Evolutionary conservation across 2,888 invertebrate genomes (phyloP).

Genomic region (Gymnosoma rotundatum): DNA sequence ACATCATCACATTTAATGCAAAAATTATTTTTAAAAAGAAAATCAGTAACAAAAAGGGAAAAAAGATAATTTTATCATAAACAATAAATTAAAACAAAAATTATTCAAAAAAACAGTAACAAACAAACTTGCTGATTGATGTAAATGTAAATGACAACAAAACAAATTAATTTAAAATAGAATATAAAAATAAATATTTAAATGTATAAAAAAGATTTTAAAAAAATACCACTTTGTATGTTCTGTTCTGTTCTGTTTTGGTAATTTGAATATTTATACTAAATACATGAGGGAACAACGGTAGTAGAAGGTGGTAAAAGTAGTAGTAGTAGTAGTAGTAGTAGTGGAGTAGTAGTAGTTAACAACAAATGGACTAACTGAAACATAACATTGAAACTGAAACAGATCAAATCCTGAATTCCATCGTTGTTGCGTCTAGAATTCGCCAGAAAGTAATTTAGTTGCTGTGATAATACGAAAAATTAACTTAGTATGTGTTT

Average conservation of each 20-base stretch:
- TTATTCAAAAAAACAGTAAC: slow-evolving; percentile 12
- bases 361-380: slow-evolving; percentile 71
- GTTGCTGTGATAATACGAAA: slow-evolving; percentile 79
- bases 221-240: slow-evolving; percentile 59
- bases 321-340: slow-evolving; percentile 52
- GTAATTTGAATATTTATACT: slow-evolving; percentile 36
- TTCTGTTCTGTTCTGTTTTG: slow-evolving; percentile 53
- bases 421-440: slow-evolving; percentile 76
- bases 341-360: slow-evolving; percentile 52
- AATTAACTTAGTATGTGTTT: slow-evolving; percentile 72
- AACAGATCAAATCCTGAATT: slow-evolving; percentile 76
- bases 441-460: slow-evolving; percentile 76
- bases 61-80: slow-evolving; percentile 17
- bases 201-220: slow-evolving; percentile 26
- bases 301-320: slow-evolving; percentile 63
- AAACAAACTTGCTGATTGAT: slow-evolving; percentile 37
- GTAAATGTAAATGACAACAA: slow-evolving; percentile 39
- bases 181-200: slow-evolving; percentile 48
- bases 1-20: slow-evolving; percentile 53
- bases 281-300: slow-evolving; percentile 51
- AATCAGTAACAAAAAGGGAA: slow-evolving; percentile 21
- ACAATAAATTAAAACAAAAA: not conserved
- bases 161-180: slow-evolving; percentile 35
- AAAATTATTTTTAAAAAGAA: slow-evolving; percentile 5
- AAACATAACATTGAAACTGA: slow-evolving; percentile 69